phyloP scores from a whole-genome alignment of 2,888 invertebrate species.

The Amiota communis region DNA sequence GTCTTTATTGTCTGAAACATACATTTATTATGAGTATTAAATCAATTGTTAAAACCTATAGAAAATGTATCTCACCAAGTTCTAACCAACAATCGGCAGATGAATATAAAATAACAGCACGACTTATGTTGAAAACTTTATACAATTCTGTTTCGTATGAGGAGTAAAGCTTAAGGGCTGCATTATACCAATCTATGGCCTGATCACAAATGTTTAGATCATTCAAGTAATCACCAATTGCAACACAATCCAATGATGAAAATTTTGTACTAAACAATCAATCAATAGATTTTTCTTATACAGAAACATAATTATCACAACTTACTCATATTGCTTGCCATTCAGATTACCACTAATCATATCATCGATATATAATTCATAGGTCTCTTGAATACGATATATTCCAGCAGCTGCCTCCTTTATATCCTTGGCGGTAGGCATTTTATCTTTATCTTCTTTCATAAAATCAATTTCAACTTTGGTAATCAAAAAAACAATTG shows the following conservation, averaged over 20 bases:
- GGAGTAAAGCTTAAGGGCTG: constrained; percentile 40
- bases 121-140: constrained; percentile 33
- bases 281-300: not conserved
- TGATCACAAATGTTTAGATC: not conserved
- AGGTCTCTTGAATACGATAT: constrained; percentile 12
- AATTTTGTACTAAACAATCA: constrained; percentile 37
- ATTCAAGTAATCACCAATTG: constrained; percentile 39
- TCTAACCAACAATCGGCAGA: constrained; percentile 10
- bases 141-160: constrained; percentile 30
- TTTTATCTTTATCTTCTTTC: not conserved
- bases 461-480: constrained; percentile 12
- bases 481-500: not conserved
- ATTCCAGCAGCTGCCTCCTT: constrained; percentile 1
- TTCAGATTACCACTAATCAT: not conserved
- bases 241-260: constrained; percentile 42
- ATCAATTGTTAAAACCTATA: not conserved
- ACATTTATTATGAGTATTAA: not conserved
- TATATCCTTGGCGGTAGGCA: not conserved
- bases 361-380: not conserved
- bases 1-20: not conserved
- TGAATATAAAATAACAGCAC: constrained; percentile 32
- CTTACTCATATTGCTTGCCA: constrained; percentile 10
- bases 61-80: not conserved
- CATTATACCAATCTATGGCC: constrained; percentile 41
- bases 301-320: not conserved